phyloP scores from a whole-genome alignment of 37 sponge, comb jelly and placozoan species.

The Haliclona indistincta region DNA sequence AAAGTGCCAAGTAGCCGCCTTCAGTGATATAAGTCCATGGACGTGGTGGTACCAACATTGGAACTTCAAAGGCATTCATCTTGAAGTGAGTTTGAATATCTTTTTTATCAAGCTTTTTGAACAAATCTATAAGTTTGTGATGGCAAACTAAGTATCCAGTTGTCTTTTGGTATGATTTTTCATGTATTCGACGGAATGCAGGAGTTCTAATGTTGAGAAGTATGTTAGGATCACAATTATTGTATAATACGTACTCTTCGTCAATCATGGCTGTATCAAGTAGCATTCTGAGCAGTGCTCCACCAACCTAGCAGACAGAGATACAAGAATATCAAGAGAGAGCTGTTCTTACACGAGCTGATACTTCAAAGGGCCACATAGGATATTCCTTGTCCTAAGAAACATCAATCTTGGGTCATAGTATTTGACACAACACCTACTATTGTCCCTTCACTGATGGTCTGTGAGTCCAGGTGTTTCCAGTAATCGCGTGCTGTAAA shows the following conservation, averaged over 20 bases:
- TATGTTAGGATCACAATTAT: too few relatives aligned
- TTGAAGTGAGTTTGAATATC: slow-evolving; percentile 6
- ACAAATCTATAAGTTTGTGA: background rate
- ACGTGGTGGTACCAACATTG: slow-evolving; percentile 84
- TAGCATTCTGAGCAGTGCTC: too few relatives aligned
- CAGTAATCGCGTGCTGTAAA: slow-evolving; percentile 44
- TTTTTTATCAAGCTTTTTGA: background rate
- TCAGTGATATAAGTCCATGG: slow-evolving; percentile 69
- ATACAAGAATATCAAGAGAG: too few relatives aligned
- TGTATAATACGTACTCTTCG: too few relatives aligned
- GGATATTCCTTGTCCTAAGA: background rate
- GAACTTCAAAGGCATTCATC: slow-evolving; percentile 40
- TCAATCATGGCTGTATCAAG: too few relatives aligned
- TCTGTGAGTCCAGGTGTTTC: slow-evolving; percentile 30
- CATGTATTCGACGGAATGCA: background rate
- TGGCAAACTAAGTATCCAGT: background rate
- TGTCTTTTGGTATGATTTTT: background rate
- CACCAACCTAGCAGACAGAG: too few relatives aligned
- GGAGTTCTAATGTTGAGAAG: background rate
- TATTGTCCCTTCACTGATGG: slow-evolving; percentile 23
- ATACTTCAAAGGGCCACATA: background rate
- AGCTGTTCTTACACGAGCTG: background rate
- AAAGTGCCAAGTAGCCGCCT: slow-evolving; percentile 77
- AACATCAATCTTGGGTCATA: background rate
- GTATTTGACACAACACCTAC: slow-evolving; percentile 8